These are phyloP conservation scores for Menidia menidia DNA, from an alignment of 2,797 vertebrate genomes.

Conservation along the genomic window DNA sequence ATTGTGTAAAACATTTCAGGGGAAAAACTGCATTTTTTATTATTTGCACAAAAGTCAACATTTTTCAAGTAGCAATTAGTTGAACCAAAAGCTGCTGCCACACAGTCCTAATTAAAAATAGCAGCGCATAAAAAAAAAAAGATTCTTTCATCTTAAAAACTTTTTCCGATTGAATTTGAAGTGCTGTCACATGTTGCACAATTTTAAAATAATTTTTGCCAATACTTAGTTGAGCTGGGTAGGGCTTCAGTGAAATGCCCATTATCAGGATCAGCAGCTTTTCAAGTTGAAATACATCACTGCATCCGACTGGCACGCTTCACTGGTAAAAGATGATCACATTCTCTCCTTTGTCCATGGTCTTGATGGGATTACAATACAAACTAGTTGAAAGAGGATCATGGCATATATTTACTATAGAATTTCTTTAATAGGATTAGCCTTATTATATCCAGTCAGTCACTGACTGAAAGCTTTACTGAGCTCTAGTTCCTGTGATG, in stretches of 20 bases:
- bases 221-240: conserved; percentile 4
- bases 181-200: conserved; percentile 35
- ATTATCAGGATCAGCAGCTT: conserved; percentile 18
- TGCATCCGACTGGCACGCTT: conserved; percentile 27
- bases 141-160: too few species aligned
- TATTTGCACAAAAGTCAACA: too few species aligned
- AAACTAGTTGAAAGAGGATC: conserved; percentile 44
- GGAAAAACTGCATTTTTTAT: too few species aligned
- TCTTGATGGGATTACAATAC: conserved; percentile 55
- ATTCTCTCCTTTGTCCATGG: conserved; percentile 52
- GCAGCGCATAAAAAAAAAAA: neutral
- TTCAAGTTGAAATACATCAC: conserved; percentile 60
- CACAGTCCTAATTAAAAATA: conserved; percentile 3
- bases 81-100: neutral
- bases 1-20: too few species aligned
- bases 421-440: conserved; percentile 70
- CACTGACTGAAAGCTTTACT: conserved; percentile 44
- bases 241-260: conserved; percentile 10
- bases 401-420: conserved; percentile 65
- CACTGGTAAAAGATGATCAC: conserved; percentile 40
- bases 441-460: conserved; percentile 54
- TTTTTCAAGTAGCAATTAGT: neutral
- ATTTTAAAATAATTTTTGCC: neutral
- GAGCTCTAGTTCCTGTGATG: conserved; percentile 50
- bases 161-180: conserved; percentile 14